Evolutionary conservation across 2,113 vertebrate species (phyloP).

Genomic region (Ophthalmolycus amberensis): DNA sequence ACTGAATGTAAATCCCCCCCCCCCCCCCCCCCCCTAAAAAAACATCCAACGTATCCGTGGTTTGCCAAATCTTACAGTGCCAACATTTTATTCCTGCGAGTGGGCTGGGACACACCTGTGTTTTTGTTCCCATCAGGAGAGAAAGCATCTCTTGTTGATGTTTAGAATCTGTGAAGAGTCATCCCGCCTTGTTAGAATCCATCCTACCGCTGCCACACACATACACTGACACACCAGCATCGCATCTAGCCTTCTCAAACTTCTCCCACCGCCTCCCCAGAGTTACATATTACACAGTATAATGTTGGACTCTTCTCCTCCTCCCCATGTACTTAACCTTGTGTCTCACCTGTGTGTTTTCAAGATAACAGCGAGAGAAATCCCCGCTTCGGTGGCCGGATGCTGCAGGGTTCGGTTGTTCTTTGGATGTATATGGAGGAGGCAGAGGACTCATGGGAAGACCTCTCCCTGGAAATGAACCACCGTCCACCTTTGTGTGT

Average conservation of each 20-base stretch:
- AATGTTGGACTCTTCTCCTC: slow-evolving; percentile 45
- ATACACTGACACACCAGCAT: not conserved
- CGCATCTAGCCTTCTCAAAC: not conserved
- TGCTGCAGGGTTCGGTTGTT: slow-evolving; percentile 43
- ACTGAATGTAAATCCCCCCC: not conserved
- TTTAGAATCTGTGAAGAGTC: not conserved
- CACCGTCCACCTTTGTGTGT: slow-evolving; percentile 72
- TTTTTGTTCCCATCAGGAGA: not conserved
- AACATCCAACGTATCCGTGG: not conserved
- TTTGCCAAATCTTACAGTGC: not conserved
- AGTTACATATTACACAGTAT: slow-evolving; percentile 44
- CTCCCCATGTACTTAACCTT: slow-evolving; percentile 64
- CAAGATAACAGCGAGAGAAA: slow-evolving; percentile 45
- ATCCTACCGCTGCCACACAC: not conserved
- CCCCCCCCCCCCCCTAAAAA: not conserved
- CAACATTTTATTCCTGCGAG: not conserved
- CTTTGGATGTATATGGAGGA: slow-evolving; percentile 48
- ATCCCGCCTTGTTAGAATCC: not conserved
- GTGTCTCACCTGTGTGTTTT: slow-evolving; percentile 67
- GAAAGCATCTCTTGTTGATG: not conserved
- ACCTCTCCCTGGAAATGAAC: slow-evolving; percentile 63
- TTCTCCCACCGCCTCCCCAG: slow-evolving; percentile 40
- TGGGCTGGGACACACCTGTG: not conserved
- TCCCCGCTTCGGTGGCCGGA: slow-evolving; percentile 25
- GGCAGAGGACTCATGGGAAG: slow-evolving; percentile 56